A percentile compares a stretch with the other conserved stretches of the same genome.
These are phyloP conservation scores for Coboldia fuscipes DNA, from an alignment of 1,140 invertebrate genomes.

Conservation along the genomic window DNA sequence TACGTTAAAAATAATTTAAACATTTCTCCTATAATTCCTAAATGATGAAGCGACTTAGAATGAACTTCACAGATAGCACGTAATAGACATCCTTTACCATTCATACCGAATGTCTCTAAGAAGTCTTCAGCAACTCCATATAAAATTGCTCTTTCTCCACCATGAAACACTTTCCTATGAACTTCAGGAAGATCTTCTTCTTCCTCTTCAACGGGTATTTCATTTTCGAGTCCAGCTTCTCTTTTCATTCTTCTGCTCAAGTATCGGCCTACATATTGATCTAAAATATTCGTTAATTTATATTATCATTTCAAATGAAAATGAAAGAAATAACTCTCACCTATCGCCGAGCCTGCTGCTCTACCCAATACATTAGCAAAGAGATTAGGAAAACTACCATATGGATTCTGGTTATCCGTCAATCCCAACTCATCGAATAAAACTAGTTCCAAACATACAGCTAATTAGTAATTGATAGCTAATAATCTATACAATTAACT, in stretches of 20 bases:
- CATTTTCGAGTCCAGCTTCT: conserved; percentile 10
- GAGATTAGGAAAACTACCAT: conserved; percentile 49
- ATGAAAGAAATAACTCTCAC: conserved; percentile 1
- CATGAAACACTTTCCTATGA: conserved; percentile 35
- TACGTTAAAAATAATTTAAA: conserved; percentile 61
- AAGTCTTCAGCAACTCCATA: conserved; percentile 56
- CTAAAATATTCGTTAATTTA: conserved; percentile 9
- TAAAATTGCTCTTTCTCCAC: conserved; percentile 53
- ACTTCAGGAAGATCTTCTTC: conserved; percentile 9
- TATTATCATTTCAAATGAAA: background rate
- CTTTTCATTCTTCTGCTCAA: conserved; percentile 35
- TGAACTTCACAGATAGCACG: conserved; percentile 70
- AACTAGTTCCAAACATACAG: conserved; percentile 32
- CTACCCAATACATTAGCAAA: conserved; percentile 47
- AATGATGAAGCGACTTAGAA: conserved; percentile 49
- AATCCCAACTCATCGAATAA: conserved; percentile 62
- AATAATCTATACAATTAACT: conserved; percentile 18
- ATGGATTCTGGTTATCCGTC: conserved; percentile 68
- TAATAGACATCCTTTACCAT: conserved; percentile 59
- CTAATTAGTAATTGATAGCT: background rate
- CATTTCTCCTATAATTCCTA: conserved; percentile 56
- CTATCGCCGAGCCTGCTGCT: conserved; percentile 37
- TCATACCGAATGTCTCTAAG: conserved; percentile 48
- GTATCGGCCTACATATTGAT: conserved; percentile 47
- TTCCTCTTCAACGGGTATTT: background rate